phyloP scores from a whole-genome alignment of 2,113 vertebrate genomes.

The Vireo altiloquus region DNA sequence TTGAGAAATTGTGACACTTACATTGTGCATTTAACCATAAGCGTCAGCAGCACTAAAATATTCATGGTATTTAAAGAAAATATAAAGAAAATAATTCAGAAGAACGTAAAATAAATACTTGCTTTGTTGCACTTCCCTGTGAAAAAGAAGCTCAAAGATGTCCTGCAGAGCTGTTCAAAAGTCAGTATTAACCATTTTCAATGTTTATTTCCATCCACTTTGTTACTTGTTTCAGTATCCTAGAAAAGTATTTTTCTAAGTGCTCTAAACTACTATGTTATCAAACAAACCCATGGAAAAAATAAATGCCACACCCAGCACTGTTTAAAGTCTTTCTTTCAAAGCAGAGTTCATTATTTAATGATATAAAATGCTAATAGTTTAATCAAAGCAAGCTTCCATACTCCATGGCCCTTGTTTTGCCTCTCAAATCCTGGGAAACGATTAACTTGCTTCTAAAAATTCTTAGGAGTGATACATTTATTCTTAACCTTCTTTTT shows the following conservation, averaged over 20 bases:
- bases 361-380: neutral
- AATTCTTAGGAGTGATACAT: neutral
- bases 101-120: conserved; percentile 15
- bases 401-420: neutral
- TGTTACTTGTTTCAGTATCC: neutral
- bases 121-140: neutral
- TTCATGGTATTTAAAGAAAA: neutral
- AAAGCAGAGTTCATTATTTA: neutral
- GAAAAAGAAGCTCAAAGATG: neutral
- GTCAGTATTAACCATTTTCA: neutral
- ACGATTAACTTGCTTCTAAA: neutral
- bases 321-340: neutral
- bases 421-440: neutral
- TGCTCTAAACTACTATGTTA: neutral
- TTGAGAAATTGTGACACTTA: neutral
- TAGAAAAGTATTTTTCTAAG: neutral
- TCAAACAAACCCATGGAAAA: neutral
- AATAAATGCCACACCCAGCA: neutral
- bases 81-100: neutral
- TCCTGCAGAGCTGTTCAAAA: conserved; percentile 5
- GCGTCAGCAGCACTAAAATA: neutral
- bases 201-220: neutral
- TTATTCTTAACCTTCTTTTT: neutral
- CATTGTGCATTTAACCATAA: neutral
- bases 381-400: neutral